phyloP scores from a whole-genome alignment of 2,113 vertebrate species.

The Ginglymostoma cirratum region DNA sequence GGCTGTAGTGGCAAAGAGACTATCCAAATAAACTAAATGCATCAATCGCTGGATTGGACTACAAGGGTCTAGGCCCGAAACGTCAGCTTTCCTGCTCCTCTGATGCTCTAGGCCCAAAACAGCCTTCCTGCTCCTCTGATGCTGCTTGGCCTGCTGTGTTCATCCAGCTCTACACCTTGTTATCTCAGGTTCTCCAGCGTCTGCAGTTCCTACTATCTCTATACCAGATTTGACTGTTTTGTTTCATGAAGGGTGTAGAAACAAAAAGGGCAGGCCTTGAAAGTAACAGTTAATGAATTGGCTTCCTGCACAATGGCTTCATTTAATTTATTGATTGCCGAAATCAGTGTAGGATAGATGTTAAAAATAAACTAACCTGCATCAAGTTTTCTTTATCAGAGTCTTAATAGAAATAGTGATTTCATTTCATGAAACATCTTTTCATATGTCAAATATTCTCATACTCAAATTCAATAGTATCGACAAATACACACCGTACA shows the following conservation, averaged over 20 bases:
- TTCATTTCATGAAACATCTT: background rate
- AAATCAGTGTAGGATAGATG: background rate
- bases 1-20: background rate
- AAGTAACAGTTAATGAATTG: background rate
- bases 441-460: background rate
- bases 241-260: background rate
- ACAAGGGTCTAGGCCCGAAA: no score
- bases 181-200: no score
- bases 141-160: no score
- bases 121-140: no score
- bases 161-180: no score
- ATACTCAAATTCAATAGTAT: background rate
- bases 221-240: no score
- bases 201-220: no score
- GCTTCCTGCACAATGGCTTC: background rate
- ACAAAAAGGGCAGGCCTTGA: background rate
- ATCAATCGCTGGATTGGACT: background rate
- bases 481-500: background rate
- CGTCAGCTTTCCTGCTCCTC: no score
- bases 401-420: background rate
- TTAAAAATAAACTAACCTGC: background rate
- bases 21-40: background rate
- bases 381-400: background rate
- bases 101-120: no score
- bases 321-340: background rate